Conservation (phyloP, 30 jellyfish, hydroid and myxozoan genomes). For the Aurelia sp. region DNA sequence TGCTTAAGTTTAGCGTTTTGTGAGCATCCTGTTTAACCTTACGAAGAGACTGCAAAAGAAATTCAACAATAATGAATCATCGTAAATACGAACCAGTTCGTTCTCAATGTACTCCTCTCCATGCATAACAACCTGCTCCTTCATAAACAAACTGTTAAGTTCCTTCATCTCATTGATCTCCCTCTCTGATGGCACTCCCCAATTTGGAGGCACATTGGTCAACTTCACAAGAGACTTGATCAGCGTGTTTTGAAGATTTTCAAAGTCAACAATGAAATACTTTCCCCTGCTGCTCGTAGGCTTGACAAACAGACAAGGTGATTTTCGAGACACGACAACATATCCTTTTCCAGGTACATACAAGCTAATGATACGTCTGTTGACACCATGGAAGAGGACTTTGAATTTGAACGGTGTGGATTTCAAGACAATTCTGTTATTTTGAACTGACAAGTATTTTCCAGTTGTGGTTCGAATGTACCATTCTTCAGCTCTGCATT, state of each 20-base stretch:
- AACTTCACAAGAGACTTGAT: slow-evolving; percentile 55
- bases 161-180: slow-evolving; percentile 45
- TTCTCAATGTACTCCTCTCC: slow-evolving; percentile 60
- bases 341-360: slow-evolving; percentile 65
- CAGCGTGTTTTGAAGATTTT: slow-evolving; percentile 38
- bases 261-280: slow-evolving; percentile 51
- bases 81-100: slow-evolving; percentile 32
- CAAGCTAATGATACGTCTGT: slow-evolving; percentile 66
- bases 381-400: slow-evolving; percentile 65
- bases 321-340: slow-evolving; percentile 67
- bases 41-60: too few species aligned
- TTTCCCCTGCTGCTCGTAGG: slow-evolving; percentile 33
- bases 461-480: slow-evolving; percentile 33
- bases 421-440: slow-evolving; percentile 30
- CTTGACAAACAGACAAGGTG: slow-evolving; percentile 50
- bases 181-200: slow-evolving; percentile 49
- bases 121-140: slow-evolving; percentile 40
- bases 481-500: slow-evolving; percentile 74
- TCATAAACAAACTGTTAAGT: slow-evolving; percentile 46
- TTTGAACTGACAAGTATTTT: slow-evolving; percentile 54
- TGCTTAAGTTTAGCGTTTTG: too few species aligned
- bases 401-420: slow-evolving; percentile 60
- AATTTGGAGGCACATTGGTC: slow-evolving; percentile 31
- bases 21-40: too few species aligned
- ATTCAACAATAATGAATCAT: too few species aligned